Conservation (phyloP, 2,113 vertebrate genomes). For the Patagioenas fasciata region DNA sequence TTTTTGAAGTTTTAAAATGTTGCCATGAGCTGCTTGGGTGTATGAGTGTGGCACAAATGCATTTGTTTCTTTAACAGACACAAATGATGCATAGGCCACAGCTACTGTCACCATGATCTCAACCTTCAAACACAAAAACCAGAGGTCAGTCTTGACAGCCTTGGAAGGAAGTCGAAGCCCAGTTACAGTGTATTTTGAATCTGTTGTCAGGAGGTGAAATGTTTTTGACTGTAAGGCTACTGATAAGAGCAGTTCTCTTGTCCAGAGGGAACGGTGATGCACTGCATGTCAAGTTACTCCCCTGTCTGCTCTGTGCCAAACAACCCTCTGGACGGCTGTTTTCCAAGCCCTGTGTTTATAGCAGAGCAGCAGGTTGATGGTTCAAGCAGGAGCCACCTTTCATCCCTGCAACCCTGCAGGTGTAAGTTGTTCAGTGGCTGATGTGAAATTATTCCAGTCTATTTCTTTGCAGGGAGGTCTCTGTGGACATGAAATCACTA, state of each 20-base stretch:
- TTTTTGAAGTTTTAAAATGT: background rate
- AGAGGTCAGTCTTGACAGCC: background rate
- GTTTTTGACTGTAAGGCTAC: background rate
- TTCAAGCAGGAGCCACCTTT: background rate
- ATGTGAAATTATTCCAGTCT: background rate
- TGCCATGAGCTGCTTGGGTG: fast-evolving
- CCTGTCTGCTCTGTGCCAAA: background rate
- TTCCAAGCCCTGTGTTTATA: background rate
- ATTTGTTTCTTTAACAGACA: background rate
- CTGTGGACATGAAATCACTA: background rate
- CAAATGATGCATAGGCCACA: background rate
- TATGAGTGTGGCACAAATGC: background rate
- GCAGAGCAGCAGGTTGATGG: background rate
- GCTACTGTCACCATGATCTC: background rate
- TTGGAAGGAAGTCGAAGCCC: background rate
- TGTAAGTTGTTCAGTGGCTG: background rate
- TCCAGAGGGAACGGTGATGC: fast-evolving
- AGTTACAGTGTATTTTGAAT: background rate
- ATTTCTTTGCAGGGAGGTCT: background rate
- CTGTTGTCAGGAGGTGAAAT: background rate
- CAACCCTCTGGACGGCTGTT: background rate
- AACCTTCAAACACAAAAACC: background rate
- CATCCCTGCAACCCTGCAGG: background rate
- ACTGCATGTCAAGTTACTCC: fast-evolving
- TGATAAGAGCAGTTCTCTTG: background rate